These are phyloP conservation scores for Daboia siamensis DNA, from an alignment of 2,113 vertebrate genomes.

Conservation along the genomic window DNA sequence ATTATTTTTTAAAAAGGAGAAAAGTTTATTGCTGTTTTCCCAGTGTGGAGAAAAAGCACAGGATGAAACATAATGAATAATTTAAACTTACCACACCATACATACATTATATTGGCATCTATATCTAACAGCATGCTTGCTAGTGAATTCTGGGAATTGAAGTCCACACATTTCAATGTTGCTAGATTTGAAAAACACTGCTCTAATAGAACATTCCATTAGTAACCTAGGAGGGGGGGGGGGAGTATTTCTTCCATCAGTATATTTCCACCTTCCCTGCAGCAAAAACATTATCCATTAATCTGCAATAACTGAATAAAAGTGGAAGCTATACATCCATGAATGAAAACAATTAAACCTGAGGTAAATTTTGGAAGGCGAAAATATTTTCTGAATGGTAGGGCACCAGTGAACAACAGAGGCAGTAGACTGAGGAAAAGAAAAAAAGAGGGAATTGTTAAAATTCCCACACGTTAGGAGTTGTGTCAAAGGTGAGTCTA, in stretches of 20 bases:
- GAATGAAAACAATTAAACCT: not conserved
- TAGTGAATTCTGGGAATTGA: not conserved
- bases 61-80: not conserved
- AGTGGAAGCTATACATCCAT: not conserved
- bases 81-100: not conserved
- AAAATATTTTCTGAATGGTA: too few relatives aligned
- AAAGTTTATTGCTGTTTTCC: not conserved
- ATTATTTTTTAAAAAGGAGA: not conserved
- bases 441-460: not conserved
- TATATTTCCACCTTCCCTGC: not conserved
- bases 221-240: not conserved
- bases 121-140: not conserved
- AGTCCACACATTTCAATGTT: not conserved
- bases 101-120: not conserved
- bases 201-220: conserved; percentile 48
- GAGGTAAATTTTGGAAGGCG: not conserved
- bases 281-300: accelerated
- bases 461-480: not conserved
- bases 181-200: not conserved
- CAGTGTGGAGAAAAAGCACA: not conserved
- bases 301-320: accelerated
- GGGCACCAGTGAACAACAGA: not conserved
- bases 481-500: not conserved
- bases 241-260: not conserved
- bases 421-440: not conserved